A percentile compares a stretch with the other conserved stretches of the same genome.
Evolutionary conservation across 2,797 vertebrate genomes (phyloP).

Genomic region (Notoglanidium macrostoma): DNA sequence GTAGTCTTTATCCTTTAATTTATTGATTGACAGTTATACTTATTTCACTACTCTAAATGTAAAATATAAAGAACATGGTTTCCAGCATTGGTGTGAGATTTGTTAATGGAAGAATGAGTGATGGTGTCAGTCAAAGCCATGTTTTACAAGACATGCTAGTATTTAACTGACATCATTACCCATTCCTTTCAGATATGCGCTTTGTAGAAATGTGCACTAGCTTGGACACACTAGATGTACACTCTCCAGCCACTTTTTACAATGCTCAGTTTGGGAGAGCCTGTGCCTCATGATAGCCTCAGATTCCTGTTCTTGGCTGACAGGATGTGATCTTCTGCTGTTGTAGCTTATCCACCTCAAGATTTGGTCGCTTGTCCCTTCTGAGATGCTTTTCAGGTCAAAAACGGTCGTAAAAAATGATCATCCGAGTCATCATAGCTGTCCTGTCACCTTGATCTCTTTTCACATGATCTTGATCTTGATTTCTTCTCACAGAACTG

Average conservation of each 20-base stretch:
- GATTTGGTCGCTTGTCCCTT: neutral
- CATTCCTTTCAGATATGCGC: neutral
- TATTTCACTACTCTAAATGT: neutral
- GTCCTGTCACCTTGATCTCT: neutral
- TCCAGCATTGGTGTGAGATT: neutral
- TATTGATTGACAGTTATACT: neutral
- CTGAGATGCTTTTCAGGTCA: neutral
- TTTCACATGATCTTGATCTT: neutral
- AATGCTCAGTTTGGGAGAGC: neutral
- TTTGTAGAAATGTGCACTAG: neutral
- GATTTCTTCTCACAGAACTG: neutral
- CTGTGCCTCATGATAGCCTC: too few relatives aligned
- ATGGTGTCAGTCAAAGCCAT: neutral
- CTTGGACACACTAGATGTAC: neutral
- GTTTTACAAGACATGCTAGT: neutral
- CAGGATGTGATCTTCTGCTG: neutral
- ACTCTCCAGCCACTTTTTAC: neutral
- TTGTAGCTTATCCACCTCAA: too few relatives aligned
- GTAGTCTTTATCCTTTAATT: neutral
- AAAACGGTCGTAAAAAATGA: neutral
- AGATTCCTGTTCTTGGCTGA: neutral
- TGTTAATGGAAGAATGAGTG: neutral
- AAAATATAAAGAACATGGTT: neutral
- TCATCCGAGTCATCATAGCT: neutral
- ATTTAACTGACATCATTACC: neutral